These are phyloP conservation scores for Cathartes aura DNA, from an alignment of 2,113 vertebrate species.

Conservation along the genomic window DNA sequence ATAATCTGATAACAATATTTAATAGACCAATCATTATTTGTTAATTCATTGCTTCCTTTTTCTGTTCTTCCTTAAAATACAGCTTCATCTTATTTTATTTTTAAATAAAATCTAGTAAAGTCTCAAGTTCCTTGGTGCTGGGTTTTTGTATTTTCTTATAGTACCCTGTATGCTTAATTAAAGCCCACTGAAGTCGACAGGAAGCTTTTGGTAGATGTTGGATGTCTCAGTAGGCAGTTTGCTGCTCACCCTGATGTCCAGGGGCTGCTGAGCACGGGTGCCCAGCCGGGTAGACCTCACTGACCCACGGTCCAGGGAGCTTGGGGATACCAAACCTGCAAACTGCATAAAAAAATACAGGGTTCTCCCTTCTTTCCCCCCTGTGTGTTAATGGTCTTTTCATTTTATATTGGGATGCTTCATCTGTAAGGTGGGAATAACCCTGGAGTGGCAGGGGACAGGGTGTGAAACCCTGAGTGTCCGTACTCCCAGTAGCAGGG, in stretches of 20 bases:
- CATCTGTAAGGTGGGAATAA: neutral
- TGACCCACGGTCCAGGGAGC: accelerated
- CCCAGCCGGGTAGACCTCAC: accelerated
- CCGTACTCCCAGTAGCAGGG: neutral
- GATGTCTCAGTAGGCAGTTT: neutral
- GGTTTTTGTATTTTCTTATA: neutral
- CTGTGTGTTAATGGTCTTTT: neutral
- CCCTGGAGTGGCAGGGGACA: neutral
- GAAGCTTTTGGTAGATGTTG: neutral
- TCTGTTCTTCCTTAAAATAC: neutral
- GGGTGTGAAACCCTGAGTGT: neutral
- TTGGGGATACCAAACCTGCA: neutral
- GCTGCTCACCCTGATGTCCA: accelerated
- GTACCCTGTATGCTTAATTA: neutral
- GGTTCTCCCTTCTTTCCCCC: neutral
- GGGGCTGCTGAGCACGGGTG: neutral
- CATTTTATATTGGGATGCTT: neutral
- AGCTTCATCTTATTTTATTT: neutral
- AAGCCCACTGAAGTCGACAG: neutral
- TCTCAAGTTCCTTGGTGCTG: neutral
- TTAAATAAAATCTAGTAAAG: neutral
- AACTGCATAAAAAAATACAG: neutral
- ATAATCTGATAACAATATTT: neutral
- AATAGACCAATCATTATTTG: neutral
- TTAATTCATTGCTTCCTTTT: neutral